Evolutionary conservation across 1,140 invertebrate species (phyloP).

Genomic region (Trichonephila inaurata): DNA sequence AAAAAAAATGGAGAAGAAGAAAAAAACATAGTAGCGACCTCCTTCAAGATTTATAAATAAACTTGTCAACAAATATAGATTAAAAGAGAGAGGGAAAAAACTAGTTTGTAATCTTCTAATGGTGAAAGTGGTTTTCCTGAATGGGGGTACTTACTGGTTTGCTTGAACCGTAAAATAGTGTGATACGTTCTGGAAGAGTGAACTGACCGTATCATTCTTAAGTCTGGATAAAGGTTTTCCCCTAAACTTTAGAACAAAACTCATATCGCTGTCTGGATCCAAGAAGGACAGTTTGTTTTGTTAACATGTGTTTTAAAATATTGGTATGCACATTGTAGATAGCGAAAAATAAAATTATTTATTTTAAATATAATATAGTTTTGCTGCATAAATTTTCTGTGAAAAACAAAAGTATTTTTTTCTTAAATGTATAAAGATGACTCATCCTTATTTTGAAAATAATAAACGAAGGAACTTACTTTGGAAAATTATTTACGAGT

Average conservation of each 20-base stretch:
- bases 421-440: no score
- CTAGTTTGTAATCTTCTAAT: constrained; percentile 6
- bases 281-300: neutral
- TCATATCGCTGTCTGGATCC: neutral
- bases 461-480: no score
- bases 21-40: neutral
- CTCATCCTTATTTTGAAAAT: no score
- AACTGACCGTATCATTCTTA: constrained; percentile 16
- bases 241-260: neutral
- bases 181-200: constrained; percentile 13
- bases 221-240: neutral
- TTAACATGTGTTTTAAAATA: neutral
- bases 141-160: neutral
- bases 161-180: constrained; percentile 25
- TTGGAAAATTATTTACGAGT: no score
- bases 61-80: constrained; percentile 29
- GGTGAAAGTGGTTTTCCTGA: constrained; percentile 41
- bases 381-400: no score
- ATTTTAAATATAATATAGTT: no score
- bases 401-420: no score
- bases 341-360: neutral
- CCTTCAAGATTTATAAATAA: constrained; percentile 42
- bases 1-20: neutral
- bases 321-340: neutral
- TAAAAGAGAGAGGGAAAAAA: neutral